Percentiles rank a stretch among this genome's conserved stretches.
phyloP scores from a whole-genome alignment of 1,140 invertebrate species.

The Drosophila jambulina region DNA sequence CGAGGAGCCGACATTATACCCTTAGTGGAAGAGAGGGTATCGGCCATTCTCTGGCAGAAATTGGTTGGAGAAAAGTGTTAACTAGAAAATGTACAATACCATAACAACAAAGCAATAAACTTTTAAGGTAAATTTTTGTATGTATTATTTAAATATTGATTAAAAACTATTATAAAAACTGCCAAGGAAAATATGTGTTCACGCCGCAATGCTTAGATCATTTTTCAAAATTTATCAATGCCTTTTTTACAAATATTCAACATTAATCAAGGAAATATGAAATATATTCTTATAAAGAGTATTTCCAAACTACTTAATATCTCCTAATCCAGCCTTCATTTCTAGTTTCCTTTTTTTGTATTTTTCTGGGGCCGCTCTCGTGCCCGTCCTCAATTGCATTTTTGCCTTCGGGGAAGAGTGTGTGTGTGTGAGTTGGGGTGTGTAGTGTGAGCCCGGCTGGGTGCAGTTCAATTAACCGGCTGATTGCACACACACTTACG shows the following conservation, averaged over 20 bases:
- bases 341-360: neutral
- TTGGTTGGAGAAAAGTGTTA: neutral
- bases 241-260: too few species aligned
- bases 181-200: neutral
- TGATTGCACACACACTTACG: conserved; percentile 71
- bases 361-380: conserved; percentile 2
- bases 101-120: neutral
- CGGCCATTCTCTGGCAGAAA: neutral
- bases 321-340: neutral
- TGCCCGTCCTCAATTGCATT: conserved; percentile 27
- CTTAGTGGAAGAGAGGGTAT: conserved; percentile 6
- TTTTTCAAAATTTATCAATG: too few species aligned
- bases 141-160: neutral
- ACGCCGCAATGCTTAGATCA: neutral
- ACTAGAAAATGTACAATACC: too few species aligned
- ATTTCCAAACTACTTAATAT: neutral
- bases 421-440: conserved; percentile 18
- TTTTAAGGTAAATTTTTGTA: neutral
- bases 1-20: conserved; percentile 40
- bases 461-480: conserved; percentile 81
- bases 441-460: conserved; percentile 42
- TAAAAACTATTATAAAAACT: neutral
- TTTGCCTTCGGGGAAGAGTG: conserved; percentile 8
- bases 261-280: too few species aligned
- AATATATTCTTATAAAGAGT: neutral